Percentiles rank a stretch among this genome's conserved stretches.
Conservation (phyloP, 2,113 vertebrate species). For the Gymnogyps californianus region DNA sequence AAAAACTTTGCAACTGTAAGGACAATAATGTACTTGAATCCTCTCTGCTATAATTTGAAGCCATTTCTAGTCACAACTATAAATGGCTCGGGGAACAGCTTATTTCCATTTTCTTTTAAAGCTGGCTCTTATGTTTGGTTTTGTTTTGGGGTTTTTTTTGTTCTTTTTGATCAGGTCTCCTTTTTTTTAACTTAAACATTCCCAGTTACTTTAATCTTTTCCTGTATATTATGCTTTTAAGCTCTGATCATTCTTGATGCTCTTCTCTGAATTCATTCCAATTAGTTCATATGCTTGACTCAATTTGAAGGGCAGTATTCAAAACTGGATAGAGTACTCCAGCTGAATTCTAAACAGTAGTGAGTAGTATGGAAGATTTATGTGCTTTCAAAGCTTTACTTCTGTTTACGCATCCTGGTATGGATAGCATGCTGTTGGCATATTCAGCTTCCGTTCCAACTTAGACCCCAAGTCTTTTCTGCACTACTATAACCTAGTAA, state of each 20-base stretch:
- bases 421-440: not conserved
- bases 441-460: not conserved
- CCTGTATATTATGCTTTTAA: not conserved
- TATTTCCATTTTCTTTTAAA: not conserved
- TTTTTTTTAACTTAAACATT: not conserved
- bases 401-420: not conserved
- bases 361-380: not conserved
- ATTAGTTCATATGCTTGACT: not conserved
- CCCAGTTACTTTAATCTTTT: not conserved
- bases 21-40: not conserved
- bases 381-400: not conserved
- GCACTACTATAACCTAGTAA: not conserved
- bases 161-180: not conserved
- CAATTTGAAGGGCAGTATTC: not conserved
- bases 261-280: not conserved
- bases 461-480: not conserved
- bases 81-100: not conserved
- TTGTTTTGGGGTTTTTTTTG: rapidly evolving
- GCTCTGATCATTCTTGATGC: not conserved
- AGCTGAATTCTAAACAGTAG: not conserved
- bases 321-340: not conserved
- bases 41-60: not conserved
- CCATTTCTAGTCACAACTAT: not conserved
- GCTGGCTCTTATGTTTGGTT: not conserved
- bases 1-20: not conserved